These are phyloP conservation scores for Dufourea novaeangliae DNA, from an alignment of 1,140 invertebrate species.

Conservation along the genomic window DNA sequence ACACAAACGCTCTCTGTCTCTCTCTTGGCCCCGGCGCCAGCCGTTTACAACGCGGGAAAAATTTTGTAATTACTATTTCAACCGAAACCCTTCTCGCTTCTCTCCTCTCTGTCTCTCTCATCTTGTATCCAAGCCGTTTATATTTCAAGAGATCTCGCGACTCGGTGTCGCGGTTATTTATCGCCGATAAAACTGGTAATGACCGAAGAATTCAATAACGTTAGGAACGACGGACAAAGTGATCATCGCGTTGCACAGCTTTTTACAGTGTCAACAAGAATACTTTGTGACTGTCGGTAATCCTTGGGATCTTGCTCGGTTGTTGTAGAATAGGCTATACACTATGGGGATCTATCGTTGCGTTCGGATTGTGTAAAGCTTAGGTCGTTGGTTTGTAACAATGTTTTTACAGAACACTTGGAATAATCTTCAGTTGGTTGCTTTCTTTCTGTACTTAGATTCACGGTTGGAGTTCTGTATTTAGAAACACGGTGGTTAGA, in stretches of 20 bases:
- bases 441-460: too few species aligned
- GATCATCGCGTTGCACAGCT: not conserved
- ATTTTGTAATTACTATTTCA: constrained; percentile 50
- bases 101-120: too few species aligned
- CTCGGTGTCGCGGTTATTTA: constrained; percentile 44
- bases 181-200: constrained; percentile 32
- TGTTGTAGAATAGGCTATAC: too few species aligned
- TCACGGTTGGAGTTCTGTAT: too few species aligned
- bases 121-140: too few species aligned
- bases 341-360: too few species aligned
- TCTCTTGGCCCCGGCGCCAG: constrained; percentile 8
- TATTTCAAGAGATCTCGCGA: constrained; percentile 1
- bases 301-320: not conserved
- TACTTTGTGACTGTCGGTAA: not conserved
- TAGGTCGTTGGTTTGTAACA: too few species aligned
- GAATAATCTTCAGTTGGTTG: too few species aligned
- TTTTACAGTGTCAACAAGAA: not conserved
- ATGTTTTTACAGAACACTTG: too few species aligned
- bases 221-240: not conserved
- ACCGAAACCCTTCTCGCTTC: too few species aligned
- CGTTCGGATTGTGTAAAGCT: too few species aligned
- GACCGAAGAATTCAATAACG: constrained; percentile 13
- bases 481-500: too few species aligned
- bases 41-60: constrained; percentile 21
- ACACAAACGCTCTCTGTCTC: not conserved